Evolutionary conservation across 2,113 vertebrate species (phyloP).

Genomic region (Gobius niger): DNA sequence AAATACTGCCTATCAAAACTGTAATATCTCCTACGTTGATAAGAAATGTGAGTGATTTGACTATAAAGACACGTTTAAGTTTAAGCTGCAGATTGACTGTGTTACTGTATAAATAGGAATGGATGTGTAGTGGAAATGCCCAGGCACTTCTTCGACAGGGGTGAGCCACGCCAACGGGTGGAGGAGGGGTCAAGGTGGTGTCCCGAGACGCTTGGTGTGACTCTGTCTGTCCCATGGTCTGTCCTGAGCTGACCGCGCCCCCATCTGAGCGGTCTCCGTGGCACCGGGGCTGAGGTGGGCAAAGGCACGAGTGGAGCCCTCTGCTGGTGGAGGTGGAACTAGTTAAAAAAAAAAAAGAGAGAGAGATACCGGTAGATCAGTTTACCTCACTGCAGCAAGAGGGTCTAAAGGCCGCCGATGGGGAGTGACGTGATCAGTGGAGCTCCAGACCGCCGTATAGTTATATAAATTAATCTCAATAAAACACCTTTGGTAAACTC

Average conservation of each 20-base stretch:
- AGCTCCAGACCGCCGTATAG: no score
- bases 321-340: constrained; percentile 62
- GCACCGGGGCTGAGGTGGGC: constrained; percentile 84
- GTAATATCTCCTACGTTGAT: not conserved
- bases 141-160: not conserved
- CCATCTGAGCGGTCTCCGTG: constrained; percentile 83
- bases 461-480: no score
- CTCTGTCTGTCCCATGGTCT: constrained; percentile 72
- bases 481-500: no score
- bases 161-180: constrained; percentile 2
- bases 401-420: no score
- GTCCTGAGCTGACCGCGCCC: constrained; percentile 77
- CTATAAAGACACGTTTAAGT: constrained; percentile 11
- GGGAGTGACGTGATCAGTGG: no score
- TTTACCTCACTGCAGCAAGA: not conserved
- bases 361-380: not conserved
- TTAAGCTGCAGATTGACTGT: constrained; percentile 17
- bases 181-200: constrained; percentile 69
- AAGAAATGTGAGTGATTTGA: constrained; percentile 4
- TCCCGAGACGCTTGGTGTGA: constrained; percentile 75
- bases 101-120: constrained; percentile 46
- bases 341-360: not conserved
- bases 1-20: not conserved
- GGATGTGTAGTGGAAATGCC: constrained; percentile 39
- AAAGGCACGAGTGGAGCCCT: constrained; percentile 75